Conservation (phyloP, 2,888 invertebrate genomes). For the Drosophila borealis region DNA sequence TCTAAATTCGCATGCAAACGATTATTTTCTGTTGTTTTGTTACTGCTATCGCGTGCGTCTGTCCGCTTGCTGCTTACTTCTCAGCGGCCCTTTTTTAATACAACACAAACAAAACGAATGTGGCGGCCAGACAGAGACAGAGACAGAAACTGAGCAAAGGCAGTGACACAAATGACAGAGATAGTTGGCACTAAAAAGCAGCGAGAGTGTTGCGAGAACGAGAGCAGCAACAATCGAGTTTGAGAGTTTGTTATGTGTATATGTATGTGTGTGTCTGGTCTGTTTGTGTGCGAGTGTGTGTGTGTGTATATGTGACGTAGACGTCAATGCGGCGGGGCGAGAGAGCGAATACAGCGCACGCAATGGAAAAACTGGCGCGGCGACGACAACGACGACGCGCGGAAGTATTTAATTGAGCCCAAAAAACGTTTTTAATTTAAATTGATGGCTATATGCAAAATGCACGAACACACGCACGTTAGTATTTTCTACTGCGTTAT, state of each 20-base stretch:
- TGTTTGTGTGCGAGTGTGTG: constrained; percentile 10
- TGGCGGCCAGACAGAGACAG: constrained; percentile 48
- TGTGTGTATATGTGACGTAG: constrained; percentile 45
- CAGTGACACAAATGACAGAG: constrained; percentile 39
- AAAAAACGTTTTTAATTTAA: constrained; percentile 74
- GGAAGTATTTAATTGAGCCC: constrained; percentile 78
- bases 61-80: constrained; percentile 54
- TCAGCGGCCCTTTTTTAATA: constrained; percentile 60
- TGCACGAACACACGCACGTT: constrained; percentile 26
- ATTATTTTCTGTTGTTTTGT: constrained; percentile 46
- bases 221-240: constrained; percentile 51
- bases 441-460: constrained; percentile 61
- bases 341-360: constrained; percentile 59
- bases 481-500: constrained; percentile 15
- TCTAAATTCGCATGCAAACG: constrained; percentile 48
- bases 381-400: constrained; percentile 50
- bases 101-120: constrained; percentile 65
- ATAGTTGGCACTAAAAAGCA: constrained; percentile 38
- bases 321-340: constrained; percentile 54
- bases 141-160: constrained; percentile 22
- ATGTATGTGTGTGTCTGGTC: constrained; percentile 15
- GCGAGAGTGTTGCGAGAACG: constrained; percentile 52
- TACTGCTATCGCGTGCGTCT: constrained; percentile 61
- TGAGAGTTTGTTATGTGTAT: constrained; percentile 29
- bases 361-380: constrained; percentile 74